Evolutionary conservation across 1,140 invertebrate genomes (phyloP).

Genomic region (Maconellicoccus hirsutus): DNA sequence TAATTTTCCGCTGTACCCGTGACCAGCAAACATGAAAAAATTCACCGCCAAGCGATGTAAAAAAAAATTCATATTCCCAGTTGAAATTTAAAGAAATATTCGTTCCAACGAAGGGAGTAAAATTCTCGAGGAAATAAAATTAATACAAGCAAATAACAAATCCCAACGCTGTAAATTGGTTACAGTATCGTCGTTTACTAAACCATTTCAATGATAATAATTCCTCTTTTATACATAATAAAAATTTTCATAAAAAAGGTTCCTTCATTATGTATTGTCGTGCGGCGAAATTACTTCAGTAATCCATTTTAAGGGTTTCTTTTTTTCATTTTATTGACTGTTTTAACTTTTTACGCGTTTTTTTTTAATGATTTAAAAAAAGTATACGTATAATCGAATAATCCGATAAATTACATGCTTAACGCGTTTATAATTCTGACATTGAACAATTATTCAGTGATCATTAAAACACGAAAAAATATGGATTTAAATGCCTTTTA

Average conservation of each 20-base stretch:
- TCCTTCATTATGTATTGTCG: background rate
- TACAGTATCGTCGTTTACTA: background rate
- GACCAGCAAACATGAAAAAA: background rate
- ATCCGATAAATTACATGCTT: background rate
- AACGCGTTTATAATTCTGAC: background rate
- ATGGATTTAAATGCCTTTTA: background rate
- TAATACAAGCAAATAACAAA: constrained; percentile 1
- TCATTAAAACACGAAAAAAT: background rate
- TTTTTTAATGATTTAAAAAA: background rate
- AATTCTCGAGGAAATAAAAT: background rate
- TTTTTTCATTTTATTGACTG: background rate
- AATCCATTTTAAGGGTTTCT: background rate
- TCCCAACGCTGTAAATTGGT: background rate
- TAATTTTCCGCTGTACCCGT: background rate
- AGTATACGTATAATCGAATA: background rate
- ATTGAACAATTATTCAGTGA: background rate
- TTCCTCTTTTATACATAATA: constrained; percentile 1
- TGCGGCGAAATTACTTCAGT: background rate
- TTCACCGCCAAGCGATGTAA: background rate
- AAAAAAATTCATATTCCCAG: background rate
- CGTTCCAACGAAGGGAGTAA: background rate
- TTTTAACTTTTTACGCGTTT: background rate
- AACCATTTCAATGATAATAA: background rate
- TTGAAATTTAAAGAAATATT: background rate
- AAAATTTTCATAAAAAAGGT: constrained; percentile 1